Base-by-base conservation (phyloP, 1,140 invertebrate genomes). In the Lepidurus apus region DNA sequence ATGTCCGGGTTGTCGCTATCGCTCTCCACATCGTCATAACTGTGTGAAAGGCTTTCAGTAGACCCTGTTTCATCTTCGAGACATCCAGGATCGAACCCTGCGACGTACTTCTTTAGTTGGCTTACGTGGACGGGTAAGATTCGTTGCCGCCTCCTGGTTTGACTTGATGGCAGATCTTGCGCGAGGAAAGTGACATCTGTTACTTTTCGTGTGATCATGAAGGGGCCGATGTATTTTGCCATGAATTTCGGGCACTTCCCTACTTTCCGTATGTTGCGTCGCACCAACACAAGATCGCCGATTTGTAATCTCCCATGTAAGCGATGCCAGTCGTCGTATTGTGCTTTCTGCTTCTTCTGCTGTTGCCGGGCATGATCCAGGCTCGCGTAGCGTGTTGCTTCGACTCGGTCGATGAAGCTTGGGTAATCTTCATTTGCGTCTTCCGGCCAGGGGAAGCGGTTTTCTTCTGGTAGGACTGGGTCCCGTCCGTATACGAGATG, bases 401-500 rank as follows among this genome's bases (percentile, higher is more conserved):
- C 43, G n/a, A 76, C 75, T 1, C 75, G 75, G 21, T 76, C 47
- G 17, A 76, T 13, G 17, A 76, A 76, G 8, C 42, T 76, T 21
- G n/a, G 26, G 24, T 47, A 45, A n/a, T 76, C 43, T 24, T 24
- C 75, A 11, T 43, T n/a, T 17, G 17, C n/a, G 11, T 76, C 75
- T 76, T 76, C 43, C 11, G 75, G 75, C 75, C 42, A 45, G 13
- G 43, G 24, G n/a, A 76, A 76, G 21, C 43, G 24, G 26, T 76
- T 76, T 43, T 44, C 26, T 13, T 78, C 77, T 26, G 85, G 83
- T 24, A 82, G 77, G 42, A 79, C 82, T 13, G 85, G 82, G 79
- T 85, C 84, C 74, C 80, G 79, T 9, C 86, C 86, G 77, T 85
- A 87, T 21, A 87, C n/a, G 6, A 88, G 47, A 82, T 86, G 84